Evolutionary conservation across 2,113 vertebrate species (phyloP).

Genomic region (Sus scrofa): T2T-Sscrofa CM000812.6:239538001-239538500

Average conservation of each 20-base stretch:
- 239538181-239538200: neutral
- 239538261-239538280: neutral
- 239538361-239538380: neutral
- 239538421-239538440: neutral
- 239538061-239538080: neutral
- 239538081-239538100: neutral
- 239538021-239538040: neutral
- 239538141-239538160: neutral
- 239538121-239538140: neutral
- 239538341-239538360: neutral
- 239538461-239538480: neutral
- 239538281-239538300: slow-evolving; percentile 44
- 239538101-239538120: neutral
- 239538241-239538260: neutral
- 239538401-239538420: neutral
- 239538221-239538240: neutral
- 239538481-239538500: slow-evolving; percentile 24
- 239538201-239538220: neutral
- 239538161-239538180: neutral
- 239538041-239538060: neutral
- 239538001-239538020: neutral
- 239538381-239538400: neutral
- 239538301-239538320: slow-evolving; percentile 59
- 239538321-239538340: neutral
- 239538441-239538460: neutral